Evolutionary conservation across 1,140 invertebrate species (phyloP), one percentile per base, ranked within the genome.

Genomic region (Lasaia peninsularis): DNA sequence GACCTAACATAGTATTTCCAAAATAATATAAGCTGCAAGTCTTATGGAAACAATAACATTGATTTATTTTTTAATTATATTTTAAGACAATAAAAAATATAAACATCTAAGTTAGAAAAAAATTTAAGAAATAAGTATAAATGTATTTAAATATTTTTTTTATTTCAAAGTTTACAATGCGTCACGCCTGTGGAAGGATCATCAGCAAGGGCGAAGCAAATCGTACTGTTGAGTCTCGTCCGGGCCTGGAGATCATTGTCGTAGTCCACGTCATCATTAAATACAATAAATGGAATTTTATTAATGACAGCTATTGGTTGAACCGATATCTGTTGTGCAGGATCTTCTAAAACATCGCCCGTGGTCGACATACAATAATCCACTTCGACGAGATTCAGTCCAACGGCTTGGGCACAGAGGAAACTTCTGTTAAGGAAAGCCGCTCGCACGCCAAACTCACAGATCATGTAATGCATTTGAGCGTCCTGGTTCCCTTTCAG

Each of bases 401-500:
- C 76, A 34, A 37, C 62, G 2, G 56, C 49, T 16, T 56, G 52
- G 20, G 70, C 81, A 48, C 84, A 87, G 0, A 9, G 10, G 18
- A 85, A 74, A n/a, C 63, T 68, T 10, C 70, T 63, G n/a, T 67
- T 62, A 0, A 57, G 9, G 14, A 67, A 77, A 0, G 72, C 60
- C 20, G 79, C 71, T 6, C 55, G 68, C 3, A 35, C 35, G 0
- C 62, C 52, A 55, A 80, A 87, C 56, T 89, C 88, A 62, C 88
- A 89, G 28, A 48, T 24, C 73, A 89, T 86, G 55, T 86, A 89
- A 16, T 69, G 51, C 7, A 88, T 37, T 44, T 78, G 75, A 10
- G 67, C 69, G 0, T 70, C 71, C 50, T 78, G 73, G 28, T 87
- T 67, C 0, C 51, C 61, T 10, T 65, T 62, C 14, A 88, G 65